Evolutionary conservation across 2,797 vertebrate genomes (phyloP), one percentile per base, ranked within the genome.

Genomic region (Sternotherus odoratus): DNA sequence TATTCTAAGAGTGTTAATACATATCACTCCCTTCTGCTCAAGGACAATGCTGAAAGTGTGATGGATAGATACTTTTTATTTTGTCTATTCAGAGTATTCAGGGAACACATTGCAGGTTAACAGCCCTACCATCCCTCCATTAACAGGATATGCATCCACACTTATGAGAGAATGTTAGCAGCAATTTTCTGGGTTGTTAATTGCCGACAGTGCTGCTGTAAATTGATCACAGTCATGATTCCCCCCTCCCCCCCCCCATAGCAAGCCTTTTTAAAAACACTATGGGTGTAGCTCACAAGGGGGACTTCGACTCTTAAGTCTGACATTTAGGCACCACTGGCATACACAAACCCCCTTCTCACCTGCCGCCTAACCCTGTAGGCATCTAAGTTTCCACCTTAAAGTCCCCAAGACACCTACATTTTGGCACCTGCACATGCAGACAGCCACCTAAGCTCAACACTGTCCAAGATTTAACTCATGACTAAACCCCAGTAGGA

Each of bases 51-150:
- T 57, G 49, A 83, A 87, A 92, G 92, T 54, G 50, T 23, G 1
- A 43, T 2, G 39, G 0, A 5, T 13, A 39, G 26, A 80, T 30
- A 16, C 1, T 1, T 36, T 39, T 69, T 39, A 69, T 74, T 49
- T 33, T 26, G 36, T 5, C 36, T 66, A 82, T 85, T 74, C 26
- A 26, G n/a, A 1, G 9, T 48, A 57, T 88, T 69, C 8, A 77
- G 13, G 16, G 15, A 78, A 57, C 5, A 77, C 0, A 56, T 10
- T 50, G 6, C 13, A 83, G 8, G 30, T 86, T 79, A 91, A 82
- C 26, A 1, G 1, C 43, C 7, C 56, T 12, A 43, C 19, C 36
- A 3, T 87, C n/a, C n/a, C 46, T 86, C 36, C 63, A 48, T 43
- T 69, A 75, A 79, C 54, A 69, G n/a, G 51, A 82, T 82, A 53